Evolutionary conservation across 2,888 invertebrate species (phyloP), one percentile per base, ranked within the genome.

Genomic region (Torymus aiolomorphi): DNA sequence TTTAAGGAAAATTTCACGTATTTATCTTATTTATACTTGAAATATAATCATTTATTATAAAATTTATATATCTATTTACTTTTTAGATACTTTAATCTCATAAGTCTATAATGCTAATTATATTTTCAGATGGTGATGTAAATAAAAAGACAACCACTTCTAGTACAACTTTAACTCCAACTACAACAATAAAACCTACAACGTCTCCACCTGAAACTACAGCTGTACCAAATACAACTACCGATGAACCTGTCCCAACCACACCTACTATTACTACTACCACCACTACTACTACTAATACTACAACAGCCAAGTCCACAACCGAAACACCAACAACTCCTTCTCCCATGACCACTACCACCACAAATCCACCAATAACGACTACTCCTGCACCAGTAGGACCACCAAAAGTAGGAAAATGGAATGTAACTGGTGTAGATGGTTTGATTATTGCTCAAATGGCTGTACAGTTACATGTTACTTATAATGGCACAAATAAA

Each of bases 371-470:
- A 2, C 83, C 87, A 13, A 42, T 83, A 11, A 72, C 82, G 31
- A 84, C 87, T 54, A 78, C 86, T 31, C 86, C 88, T 1, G 84
- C 84, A 56, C 86, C 86, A 12, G 85, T 88, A 0, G 42, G 42
- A 42, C 42, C 42, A 42, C 91, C 92, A 11, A 84, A 85, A 62
- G 86, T 89, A 67, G 92, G 92, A 59, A 91, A 88, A 80, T 94
- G 94, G 94, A 82, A 83, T 31, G 88, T 92, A 5, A 89, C 88
- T 70, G 87, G 85, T 67, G 86, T 89, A 14, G 93, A 94, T 85
- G 87, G 91, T 0, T 96, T 96, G 86, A 92, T 96, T 42, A 86
- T 94, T 69, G 89, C 94, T 10, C 91, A 94, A 89, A 94, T 95
- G 91, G 94, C 95, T 0, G 92, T 93, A 5, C 93, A 94, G 86